Evolutionary conservation across 2,113 vertebrate species (phyloP).

Genomic region (Xenus cinereus): DNA sequence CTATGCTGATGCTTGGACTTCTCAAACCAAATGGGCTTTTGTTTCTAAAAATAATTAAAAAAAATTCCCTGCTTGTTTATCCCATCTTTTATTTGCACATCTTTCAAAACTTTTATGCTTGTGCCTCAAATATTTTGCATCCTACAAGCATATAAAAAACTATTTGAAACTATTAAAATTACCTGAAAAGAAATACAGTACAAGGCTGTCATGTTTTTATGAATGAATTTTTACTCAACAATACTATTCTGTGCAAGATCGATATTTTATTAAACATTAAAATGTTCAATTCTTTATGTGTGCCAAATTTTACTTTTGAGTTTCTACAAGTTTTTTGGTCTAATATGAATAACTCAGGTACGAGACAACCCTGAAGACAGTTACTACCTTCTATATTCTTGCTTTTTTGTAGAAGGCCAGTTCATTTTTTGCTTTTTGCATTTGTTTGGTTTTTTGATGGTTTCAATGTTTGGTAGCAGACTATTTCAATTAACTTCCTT

Average conservation of each 20-base stretch:
- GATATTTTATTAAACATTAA: background rate
- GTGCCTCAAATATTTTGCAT: background rate
- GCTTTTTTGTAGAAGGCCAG: background rate
- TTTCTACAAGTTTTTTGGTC: background rate
- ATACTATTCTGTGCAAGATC: background rate
- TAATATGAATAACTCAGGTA: background rate
- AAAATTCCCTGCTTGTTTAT: background rate
- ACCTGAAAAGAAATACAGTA: background rate
- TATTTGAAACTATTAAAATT: background rate
- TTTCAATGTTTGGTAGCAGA: background rate
- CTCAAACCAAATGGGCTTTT: background rate
- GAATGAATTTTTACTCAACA: background rate
- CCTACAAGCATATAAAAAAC: background rate
- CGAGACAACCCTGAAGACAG: background rate
- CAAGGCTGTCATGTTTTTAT: background rate
- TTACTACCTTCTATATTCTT: background rate
- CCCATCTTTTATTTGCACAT: background rate
- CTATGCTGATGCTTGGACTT: background rate
- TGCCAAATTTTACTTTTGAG: background rate
- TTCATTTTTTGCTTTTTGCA: accelerated
- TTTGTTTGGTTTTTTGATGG: background rate
- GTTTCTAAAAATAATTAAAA: background rate
- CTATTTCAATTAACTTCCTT: background rate
- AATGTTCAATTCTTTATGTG: background rate
- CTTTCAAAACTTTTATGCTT: background rate